Evolutionary conservation across 2,113 vertebrate species (phyloP), one percentile per base, ranked within the genome.

Genomic region (Laticauda colubrina): DNA sequence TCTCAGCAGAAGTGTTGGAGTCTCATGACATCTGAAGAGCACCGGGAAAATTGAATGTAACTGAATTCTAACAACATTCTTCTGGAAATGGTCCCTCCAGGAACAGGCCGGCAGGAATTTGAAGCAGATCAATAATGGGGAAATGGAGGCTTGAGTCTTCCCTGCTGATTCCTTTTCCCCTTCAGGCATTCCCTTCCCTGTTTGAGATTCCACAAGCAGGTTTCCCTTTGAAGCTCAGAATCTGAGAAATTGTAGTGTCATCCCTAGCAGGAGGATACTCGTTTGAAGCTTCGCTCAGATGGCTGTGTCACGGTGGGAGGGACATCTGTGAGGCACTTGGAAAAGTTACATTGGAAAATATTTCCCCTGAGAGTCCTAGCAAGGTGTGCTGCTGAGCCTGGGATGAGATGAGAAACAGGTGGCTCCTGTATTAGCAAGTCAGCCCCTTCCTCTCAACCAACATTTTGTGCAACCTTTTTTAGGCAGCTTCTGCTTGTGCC

Each of bases 271-370:
- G 90, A 81, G n/a, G 54, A 57, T 18, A 23, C 64, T 90, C 11
- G 15, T 51, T 81, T 26, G 75, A 96, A 94, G 94, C 94, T 95
- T 93, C 53, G 93, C 94, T 87, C 89, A 94, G 89, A 93, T 94
- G 29, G 90, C 93, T 53, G 26, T 48, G 94, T 94, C 69, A 45
- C 53, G 14, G 69, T 56, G 92, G 89, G 92, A 95, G 95, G 89
- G 92, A 91, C n/a, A 18, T 90, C 91, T 95, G 85, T 1, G 5
- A 95, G 95, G 91, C 88, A 95, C 97, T 97, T 96, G 23, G 93
- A 96, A 95, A 95, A 0, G 20, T 95, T 96, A 94, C 96, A 95
- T 95, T 94, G 90, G 94, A 95, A 96, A 96, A 48, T 7, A 1
- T 91, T 96, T 96, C 96, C 92, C 95, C 87, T 3, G 20, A 18